These are phyloP conservation scores for Actinia equina DNA, from an alignment of 64 coral and sea anemone genomes.

Conservation along the genomic window DNA sequence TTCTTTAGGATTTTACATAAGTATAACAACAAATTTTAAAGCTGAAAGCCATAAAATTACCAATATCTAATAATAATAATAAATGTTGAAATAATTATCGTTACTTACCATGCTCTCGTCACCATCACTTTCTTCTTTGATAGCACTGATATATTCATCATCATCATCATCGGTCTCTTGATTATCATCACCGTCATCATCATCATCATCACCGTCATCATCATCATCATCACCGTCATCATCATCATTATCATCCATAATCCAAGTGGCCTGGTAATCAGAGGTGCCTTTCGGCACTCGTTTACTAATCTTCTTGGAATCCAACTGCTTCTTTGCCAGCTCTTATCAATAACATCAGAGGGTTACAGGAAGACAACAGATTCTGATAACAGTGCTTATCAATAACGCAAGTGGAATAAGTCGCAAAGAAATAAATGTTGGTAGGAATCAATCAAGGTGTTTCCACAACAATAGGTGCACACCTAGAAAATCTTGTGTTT, in stretches of 20 bases:
- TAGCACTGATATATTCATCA: slow-evolving; percentile 38
- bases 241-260: slow-evolving; percentile 68
- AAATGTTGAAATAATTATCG: too few species aligned
- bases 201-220: slow-evolving; percentile 38
- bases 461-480: too few species aligned
- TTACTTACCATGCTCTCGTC: slow-evolving; percentile 70
- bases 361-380: too few species aligned
- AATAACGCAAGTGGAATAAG: too few species aligned
- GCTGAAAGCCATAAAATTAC: too few species aligned
- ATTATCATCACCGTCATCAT: slow-evolving; percentile 13
- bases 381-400: too few species aligned
- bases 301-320: slow-evolving; percentile 49
- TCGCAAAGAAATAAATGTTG: too few species aligned
- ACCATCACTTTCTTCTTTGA: slow-evolving; percentile 62
- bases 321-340: neutral
- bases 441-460: too few species aligned
- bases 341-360: neutral
- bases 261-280: slow-evolving; percentile 91
- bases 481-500: too few species aligned
- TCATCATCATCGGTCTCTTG: neutral
- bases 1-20: too few species aligned
- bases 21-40: too few species aligned
- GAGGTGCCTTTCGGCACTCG: slow-evolving; percentile 93
- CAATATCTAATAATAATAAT: too few species aligned
- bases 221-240: slow-evolving; percentile 34